phyloP scores from a whole-genome alignment of 2,888 invertebrate genomes.

The Sphaerophoria rueppellii region DNA sequence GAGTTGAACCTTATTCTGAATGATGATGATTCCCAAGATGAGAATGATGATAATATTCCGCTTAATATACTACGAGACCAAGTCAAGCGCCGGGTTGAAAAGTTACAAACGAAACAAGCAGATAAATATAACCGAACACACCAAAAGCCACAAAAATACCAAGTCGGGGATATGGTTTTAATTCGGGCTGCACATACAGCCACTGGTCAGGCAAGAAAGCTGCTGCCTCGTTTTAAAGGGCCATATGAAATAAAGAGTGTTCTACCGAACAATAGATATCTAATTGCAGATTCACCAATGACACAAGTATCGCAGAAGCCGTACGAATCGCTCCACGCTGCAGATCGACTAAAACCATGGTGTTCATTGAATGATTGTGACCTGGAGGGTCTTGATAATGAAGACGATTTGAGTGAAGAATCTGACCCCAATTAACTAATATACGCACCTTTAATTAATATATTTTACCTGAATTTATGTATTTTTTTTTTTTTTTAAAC shows the following conservation, averaged over 20 bases:
- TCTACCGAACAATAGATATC: slow-evolving; percentile 25
- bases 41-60: slow-evolving; percentile 5
- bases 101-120: slow-evolving; percentile 12
- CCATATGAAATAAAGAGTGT: slow-evolving; percentile 43
- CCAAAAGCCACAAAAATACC: slow-evolving; percentile 16
- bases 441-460: too few relatives aligned
- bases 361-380: slow-evolving; percentile 31
- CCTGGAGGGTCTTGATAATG: not conserved
- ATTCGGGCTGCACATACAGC: slow-evolving; percentile 25
- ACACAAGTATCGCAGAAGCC: not conserved
- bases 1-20: not conserved
- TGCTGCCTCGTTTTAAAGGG: slow-evolving; percentile 36
- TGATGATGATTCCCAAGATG: not conserved
- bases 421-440: too few relatives aligned
- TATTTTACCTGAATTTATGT: too few relatives aligned
- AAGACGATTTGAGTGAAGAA: too few relatives aligned
- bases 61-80: not conserved
- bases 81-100: slow-evolving; percentile 25
- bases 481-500: too few relatives aligned
- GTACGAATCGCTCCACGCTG: not conserved
- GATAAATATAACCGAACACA: slow-evolving; percentile 8
- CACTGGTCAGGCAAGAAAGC: slow-evolving; percentile 40
- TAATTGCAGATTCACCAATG: not conserved
- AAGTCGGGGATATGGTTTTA: slow-evolving; percentile 29
- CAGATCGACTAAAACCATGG: slow-evolving; percentile 27